phyloP scores from a whole-genome alignment of 1,140 invertebrate genomes.

The Drosophila santomea region DNA sequence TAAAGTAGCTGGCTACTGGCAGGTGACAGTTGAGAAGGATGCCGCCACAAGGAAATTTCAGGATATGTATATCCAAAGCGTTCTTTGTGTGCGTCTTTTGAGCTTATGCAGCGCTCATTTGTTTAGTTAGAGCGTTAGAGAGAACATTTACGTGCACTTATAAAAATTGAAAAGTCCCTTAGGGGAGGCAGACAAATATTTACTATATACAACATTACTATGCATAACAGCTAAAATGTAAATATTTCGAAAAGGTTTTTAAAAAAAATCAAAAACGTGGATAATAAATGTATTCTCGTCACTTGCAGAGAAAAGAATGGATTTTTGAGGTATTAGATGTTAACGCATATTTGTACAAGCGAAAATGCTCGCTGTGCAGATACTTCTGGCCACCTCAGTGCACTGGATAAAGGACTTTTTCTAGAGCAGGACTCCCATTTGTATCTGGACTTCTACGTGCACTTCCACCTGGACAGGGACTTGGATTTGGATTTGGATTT shows the following conservation, averaged over 20 bases:
- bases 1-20: conserved; percentile 67
- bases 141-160: background rate
- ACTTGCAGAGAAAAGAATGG: no score
- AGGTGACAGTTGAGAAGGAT: conserved; percentile 34
- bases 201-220: no score
- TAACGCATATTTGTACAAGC: no score
- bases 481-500: conserved; percentile 34
- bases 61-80: conserved; percentile 7
- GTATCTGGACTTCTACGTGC: conserved; percentile 18
- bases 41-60: conserved; percentile 32
- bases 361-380: no score
- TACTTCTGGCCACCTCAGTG: no score
- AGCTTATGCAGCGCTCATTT: conserved; percentile 71
- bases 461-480: conserved; percentile 5
- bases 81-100: conserved; percentile 37
- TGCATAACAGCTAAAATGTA: no score
- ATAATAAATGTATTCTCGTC: no score
- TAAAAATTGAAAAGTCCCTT: background rate
- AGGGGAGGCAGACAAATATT: no score
- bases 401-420: background rate
- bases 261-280: no score
- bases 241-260: no score
- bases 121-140: conserved; percentile 22
- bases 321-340: no score
- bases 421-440: background rate